These are phyloP conservation scores for Drosophila infuscata DNA, from an alignment of 2,888 invertebrate genomes.

Conservation along the genomic window DNA sequence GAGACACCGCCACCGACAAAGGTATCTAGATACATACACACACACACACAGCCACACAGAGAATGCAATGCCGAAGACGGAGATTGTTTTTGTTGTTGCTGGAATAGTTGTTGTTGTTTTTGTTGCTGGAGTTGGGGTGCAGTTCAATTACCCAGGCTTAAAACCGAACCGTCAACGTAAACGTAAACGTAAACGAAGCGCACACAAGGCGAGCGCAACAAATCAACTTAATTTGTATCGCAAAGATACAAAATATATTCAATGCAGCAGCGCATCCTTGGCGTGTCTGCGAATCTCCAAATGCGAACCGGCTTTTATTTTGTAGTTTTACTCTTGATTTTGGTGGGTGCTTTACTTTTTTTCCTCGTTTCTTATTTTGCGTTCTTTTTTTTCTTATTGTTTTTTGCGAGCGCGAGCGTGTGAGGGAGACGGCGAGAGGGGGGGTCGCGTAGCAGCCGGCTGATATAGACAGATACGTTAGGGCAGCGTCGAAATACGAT, in stretches of 20 bases:
- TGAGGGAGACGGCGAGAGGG: not conserved
- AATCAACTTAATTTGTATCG: slow-evolving; percentile 78
- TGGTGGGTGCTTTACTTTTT: slow-evolving; percentile 52
- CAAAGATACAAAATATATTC: slow-evolving; percentile 70
- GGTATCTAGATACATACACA: slow-evolving; percentile 77
- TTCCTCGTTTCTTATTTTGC: slow-evolving; percentile 1
- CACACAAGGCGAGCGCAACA: slow-evolving; percentile 50
- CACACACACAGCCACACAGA: not conserved
- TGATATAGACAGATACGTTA: slow-evolving; percentile 40
- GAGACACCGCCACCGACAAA: slow-evolving; percentile 61
- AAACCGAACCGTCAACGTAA: slow-evolving; percentile 10
- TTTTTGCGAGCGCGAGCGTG: not conserved
- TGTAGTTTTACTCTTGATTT: slow-evolving; percentile 11
- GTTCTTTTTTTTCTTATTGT: slow-evolving; percentile 31
- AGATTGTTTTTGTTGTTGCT: slow-evolving; percentile 19
- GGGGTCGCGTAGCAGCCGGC: slow-evolving; percentile 30
- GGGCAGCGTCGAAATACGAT: slow-evolving; percentile 8
- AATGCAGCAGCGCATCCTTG: slow-evolving; percentile 69
- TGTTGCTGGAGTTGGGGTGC: slow-evolving; percentile 33
- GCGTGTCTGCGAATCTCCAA: slow-evolving; percentile 36
- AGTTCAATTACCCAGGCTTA: slow-evolving; percentile 59
- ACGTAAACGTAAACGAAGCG: slow-evolving; percentile 25
- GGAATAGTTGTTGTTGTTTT: slow-evolving; percentile 5
- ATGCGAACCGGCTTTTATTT: slow-evolving; percentile 65
- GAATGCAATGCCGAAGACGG: slow-evolving; percentile 33